Percentiles rank a stretch among this genome's conserved stretches.
These are phyloP conservation scores for Spatulosminthurus flaviceps DNA, from an alignment of 2,888 invertebrate species.

Conservation along the genomic window DNA sequence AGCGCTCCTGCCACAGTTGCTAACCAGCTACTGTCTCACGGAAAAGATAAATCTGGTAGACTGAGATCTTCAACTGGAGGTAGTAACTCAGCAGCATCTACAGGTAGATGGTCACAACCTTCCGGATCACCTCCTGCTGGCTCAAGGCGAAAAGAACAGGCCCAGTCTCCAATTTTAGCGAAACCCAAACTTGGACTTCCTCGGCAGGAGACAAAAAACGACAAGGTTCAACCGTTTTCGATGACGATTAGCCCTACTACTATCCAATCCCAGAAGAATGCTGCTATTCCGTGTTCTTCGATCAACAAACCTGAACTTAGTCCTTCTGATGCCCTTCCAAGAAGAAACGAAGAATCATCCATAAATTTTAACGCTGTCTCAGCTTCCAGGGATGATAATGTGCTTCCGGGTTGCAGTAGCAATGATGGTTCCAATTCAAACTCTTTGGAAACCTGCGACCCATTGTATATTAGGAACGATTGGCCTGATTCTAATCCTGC, in stretches of 20 bases:
- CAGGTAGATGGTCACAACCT: background rate
- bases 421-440: constrained; percentile 37
- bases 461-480: constrained; percentile 18
- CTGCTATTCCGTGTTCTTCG: background rate
- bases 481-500: background rate
- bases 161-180: background rate
- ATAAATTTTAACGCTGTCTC: background rate
- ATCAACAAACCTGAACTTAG: background rate
- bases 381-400: background rate
- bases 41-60: constrained; percentile 25
- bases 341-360: constrained; percentile 3
- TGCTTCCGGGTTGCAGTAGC: constrained; percentile 20
- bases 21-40: background rate
- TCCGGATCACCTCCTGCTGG: background rate
- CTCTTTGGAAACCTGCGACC: constrained; percentile 36
- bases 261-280: background rate
- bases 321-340: background rate
- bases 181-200: background rate
- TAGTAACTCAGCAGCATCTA: background rate
- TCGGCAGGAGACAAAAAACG: constrained; percentile 8
- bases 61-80: constrained; percentile 26
- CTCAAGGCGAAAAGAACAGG: background rate
- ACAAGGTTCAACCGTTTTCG: constrained; percentile 14
- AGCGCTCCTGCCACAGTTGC: constrained; percentile 16
- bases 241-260: constrained; percentile 39